These are phyloP conservation scores for Eleutherodactylus coqui DNA, from an alignment of 2,797 vertebrate genomes.

Conservation along the genomic window DNA sequence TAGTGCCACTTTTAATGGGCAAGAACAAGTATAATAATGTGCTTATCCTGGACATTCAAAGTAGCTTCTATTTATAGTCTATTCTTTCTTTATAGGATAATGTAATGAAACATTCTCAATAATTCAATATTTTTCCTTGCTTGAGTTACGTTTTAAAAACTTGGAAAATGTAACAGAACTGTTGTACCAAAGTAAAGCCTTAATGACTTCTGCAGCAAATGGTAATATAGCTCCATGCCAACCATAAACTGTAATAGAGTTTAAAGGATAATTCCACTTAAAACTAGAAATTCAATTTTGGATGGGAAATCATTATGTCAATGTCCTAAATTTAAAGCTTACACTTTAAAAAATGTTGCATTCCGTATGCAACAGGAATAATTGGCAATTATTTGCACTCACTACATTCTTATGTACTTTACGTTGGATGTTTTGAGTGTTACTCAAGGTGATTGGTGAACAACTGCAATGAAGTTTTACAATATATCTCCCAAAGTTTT, in stretches of 20 bases:
- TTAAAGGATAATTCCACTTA: slow-evolving; percentile 11
- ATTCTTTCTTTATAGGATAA: not conserved
- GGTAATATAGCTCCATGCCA: slow-evolving; percentile 4
- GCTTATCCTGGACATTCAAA: slow-evolving; percentile 21
- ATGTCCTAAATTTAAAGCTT: not conserved
- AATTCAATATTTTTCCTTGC: not conserved
- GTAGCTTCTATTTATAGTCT: not conserved
- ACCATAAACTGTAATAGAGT: slow-evolving; percentile 17
- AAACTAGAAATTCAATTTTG: not conserved
- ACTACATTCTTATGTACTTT: not conserved
- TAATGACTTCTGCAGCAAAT: slow-evolving; percentile 22
- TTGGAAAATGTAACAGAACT: not conserved
- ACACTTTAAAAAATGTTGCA: not conserved
- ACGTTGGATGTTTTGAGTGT: not conserved
- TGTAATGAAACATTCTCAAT: not conserved
- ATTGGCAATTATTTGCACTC: not conserved
- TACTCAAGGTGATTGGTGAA: not conserved
- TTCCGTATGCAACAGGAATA: not conserved
- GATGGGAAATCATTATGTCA: not conserved
- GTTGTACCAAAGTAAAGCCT: not conserved
- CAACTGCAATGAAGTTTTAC: too few relatives aligned
- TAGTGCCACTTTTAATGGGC: slow-evolving; percentile 37
- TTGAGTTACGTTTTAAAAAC: not conserved
- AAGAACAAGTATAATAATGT: slow-evolving; percentile 9
- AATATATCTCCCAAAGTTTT: too few relatives aligned